Base-by-base conservation (phyloP, 1,140 invertebrate species). In the Lamellibrachia luymesi region DNA sequence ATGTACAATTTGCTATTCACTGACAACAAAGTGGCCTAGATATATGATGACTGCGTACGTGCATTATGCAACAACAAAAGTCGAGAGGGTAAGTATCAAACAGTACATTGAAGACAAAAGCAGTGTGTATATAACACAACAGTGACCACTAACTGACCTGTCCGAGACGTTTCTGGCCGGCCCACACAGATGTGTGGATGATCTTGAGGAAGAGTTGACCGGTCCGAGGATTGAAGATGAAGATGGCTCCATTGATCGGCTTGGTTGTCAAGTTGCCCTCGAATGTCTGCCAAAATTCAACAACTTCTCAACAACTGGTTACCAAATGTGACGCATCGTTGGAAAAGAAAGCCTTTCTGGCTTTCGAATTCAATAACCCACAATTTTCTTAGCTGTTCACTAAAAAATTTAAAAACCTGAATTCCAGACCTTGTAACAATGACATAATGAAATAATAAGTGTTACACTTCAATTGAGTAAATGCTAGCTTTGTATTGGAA, bases 131-230 rank as follows among this genome's bases (percentile, higher is more conserved):
- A 91, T 4, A 49, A 91, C 13, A 51, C 51, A 38, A 91, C 6
- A 91, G 38, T 49, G 91, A 91, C 49, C 51, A 91, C 50, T 50
- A 22, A 92, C 91, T 92, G 93, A 97, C 95, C 96, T 97, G 97
- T 93, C 97, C 97, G 6, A 97, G 95, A 97, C 97, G 97, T 96
- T 97, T 97, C 95, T 97, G 97, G 91, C 99, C 99, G 22, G 99
- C 99, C 99, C 99, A 99, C 51, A 99, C 99, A 56, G 98, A 99
- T 0, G 99, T 99, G 96, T 99, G 99, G 97, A 99, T 99, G 94
- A 99, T 99, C 97, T 99, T 99, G 90, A 99, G 97, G 97, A 99
- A 99, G 2, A 99, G 97, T 96, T 99, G 99, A n/a, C 99, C 99
- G 4, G 99, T 99, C 93, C 99, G 97, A 2, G 99, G 99, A 97